A percentile compares a stretch with the other conserved stretches of the same genome.
Conservation (phyloP, 2,797 vertebrate genomes). For the Peromyscus eremicus region DNA sequence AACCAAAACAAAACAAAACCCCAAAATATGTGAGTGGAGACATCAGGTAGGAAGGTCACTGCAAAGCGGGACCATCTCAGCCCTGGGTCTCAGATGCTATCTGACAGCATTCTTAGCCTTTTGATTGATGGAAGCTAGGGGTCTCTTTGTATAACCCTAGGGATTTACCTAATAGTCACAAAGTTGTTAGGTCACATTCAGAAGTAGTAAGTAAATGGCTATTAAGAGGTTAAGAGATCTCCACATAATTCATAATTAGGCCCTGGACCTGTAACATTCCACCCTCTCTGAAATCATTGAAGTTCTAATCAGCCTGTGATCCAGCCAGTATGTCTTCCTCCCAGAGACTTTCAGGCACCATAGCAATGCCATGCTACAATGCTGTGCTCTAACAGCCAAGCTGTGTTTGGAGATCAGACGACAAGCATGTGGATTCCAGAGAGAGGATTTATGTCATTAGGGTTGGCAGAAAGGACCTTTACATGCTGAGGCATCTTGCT, state of each 20-base stretch:
- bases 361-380: neutral
- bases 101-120: neutral
- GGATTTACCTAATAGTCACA: neutral
- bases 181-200: neutral
- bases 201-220: neutral
- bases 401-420: neutral
- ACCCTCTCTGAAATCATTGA: neutral
- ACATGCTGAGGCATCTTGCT: neutral
- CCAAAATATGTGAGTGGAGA: neutral
- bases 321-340: neutral
- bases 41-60: neutral
- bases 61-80: neutral
- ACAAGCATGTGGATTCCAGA: neutral
- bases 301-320: neutral
- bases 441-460: neutral
- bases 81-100: neutral
- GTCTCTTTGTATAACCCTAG: neutral
- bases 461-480: neutral
- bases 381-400: neutral
- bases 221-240: neutral
- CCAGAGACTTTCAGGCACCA: neutral
- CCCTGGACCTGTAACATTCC: neutral
- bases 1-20: neutral
- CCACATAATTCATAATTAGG: neutral
- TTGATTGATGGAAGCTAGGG: neutral